These are phyloP conservation scores for Clostera curtula DNA, from an alignment of 2,888 invertebrate genomes.

Conservation along the genomic window DNA sequence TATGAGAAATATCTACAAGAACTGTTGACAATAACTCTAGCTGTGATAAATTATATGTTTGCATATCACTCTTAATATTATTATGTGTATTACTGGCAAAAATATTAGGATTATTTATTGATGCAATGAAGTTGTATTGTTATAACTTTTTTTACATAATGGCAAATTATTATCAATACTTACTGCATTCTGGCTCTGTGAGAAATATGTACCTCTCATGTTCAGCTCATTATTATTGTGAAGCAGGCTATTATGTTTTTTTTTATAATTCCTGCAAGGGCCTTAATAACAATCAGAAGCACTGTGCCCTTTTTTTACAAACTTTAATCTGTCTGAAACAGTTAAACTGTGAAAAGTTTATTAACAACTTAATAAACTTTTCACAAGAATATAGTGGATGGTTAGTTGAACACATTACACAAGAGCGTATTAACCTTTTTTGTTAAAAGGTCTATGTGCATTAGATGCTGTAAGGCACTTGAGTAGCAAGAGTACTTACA, in stretches of 20 bases:
- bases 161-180: neutral
- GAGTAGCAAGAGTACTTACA: neutral
- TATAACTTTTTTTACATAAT: neutral
- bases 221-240: neutral
- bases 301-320: neutral
- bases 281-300: neutral
- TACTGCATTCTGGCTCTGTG: neutral
- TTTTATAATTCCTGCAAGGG: conserved; percentile 1
- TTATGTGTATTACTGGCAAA: too few relatives aligned
- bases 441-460: neutral
- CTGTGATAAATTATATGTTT: neutral
- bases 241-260: conserved; percentile 1
- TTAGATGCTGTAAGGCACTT: neutral
- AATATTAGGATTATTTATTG: too few relatives aligned
- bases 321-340: neutral
- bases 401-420: neutral
- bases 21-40: neutral
- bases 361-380: neutral
- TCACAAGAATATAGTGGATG: neutral
- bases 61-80: too few relatives aligned
- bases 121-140: neutral
- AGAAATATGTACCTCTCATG: neutral
- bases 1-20: neutral
- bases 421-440: neutral
- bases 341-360: too few relatives aligned